Conservation (phyloP, 2,888 invertebrate species). For the Ophion ellenae region DNA sequence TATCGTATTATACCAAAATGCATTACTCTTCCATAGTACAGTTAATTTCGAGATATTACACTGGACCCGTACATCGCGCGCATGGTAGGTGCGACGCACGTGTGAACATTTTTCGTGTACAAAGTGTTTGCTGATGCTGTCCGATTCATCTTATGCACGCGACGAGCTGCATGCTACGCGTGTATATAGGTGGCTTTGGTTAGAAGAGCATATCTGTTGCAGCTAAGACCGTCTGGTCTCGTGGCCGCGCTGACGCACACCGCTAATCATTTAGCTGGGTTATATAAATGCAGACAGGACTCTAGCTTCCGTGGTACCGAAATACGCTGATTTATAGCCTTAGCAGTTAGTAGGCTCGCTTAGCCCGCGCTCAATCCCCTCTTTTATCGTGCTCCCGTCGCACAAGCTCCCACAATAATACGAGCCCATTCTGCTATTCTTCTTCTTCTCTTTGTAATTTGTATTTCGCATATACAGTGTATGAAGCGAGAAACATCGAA, state of each 20-base stretch:
- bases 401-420: constrained; percentile 21
- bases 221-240: neutral
- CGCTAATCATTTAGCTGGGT: constrained; percentile 46
- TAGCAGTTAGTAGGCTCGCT: constrained; percentile 49
- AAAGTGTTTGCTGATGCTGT: constrained; percentile 52
- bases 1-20: constrained; percentile 21
- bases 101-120: constrained; percentile 53
- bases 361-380: constrained; percentile 14
- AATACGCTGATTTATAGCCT: constrained; percentile 81
- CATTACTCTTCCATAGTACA: neutral
- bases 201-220: neutral
- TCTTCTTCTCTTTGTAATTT: neutral
- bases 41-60: constrained; percentile 36
- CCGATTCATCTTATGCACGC: constrained; percentile 46
- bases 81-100: constrained; percentile 23
- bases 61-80: neutral
- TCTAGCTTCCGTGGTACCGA: constrained; percentile 81
- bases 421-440: neutral
- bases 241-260: constrained; percentile 20
- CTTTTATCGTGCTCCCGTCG: constrained; percentile 26
- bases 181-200: neutral
- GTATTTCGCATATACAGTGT: neutral
- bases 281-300: constrained; percentile 77
- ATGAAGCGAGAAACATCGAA: neutral
- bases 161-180: neutral